Evolutionary conservation across 2,113 vertebrate genomes (phyloP).

Genomic region (Sialia sialis): DNA sequence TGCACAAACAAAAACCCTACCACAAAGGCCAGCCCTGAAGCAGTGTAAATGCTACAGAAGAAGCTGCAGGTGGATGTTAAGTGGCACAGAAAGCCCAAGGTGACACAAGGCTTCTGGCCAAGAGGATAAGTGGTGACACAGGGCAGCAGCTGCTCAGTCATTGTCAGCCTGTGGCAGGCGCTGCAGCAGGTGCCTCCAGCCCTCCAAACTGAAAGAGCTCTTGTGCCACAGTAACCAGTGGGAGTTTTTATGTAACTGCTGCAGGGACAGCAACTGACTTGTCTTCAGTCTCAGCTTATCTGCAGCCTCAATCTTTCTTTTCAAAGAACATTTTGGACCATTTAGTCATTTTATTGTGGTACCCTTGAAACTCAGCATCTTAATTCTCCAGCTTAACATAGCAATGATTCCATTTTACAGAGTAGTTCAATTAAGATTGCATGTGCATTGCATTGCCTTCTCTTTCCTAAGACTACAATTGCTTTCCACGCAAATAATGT

Average conservation of each 20-base stretch:
- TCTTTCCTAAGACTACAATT: background rate
- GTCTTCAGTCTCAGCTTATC: background rate
- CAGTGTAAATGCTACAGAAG: background rate
- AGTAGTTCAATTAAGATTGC: background rate
- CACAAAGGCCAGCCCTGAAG: background rate
- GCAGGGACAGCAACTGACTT: background rate
- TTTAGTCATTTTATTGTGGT: background rate
- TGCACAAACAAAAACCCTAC: background rate
- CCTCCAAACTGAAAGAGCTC: conserved; percentile 12
- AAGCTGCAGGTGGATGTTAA: conserved; percentile 12
- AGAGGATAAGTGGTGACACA: background rate
- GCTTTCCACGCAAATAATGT: background rate
- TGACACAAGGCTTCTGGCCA: background rate
- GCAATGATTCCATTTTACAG: background rate
- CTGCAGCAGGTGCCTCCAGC: background rate
- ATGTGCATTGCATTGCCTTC: background rate
- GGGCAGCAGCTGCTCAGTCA: conserved; percentile 30
- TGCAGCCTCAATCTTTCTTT: background rate
- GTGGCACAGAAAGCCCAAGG: background rate
- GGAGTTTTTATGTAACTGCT: background rate
- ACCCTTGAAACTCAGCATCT: background rate
- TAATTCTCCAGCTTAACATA: background rate
- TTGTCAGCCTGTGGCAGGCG: background rate
- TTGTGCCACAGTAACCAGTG: background rate
- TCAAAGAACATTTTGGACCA: background rate